phyloP scores from a whole-genome alignment of 2,113 vertebrate genomes.

The Crotalus helleri region DNA sequence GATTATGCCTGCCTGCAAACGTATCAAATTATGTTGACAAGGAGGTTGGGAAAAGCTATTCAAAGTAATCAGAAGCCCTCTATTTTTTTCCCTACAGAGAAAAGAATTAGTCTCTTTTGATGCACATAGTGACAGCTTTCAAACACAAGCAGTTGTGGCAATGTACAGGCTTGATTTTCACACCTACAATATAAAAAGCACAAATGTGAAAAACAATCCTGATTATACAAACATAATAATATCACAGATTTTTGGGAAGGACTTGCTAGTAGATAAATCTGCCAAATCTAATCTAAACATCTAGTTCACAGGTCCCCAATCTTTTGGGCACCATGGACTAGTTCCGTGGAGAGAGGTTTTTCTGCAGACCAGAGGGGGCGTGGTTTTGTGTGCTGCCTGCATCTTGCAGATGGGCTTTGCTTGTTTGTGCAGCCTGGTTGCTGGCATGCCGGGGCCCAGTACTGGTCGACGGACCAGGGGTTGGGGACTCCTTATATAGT shows the following conservation, averaged over 20 bases:
- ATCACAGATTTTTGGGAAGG: neutral
- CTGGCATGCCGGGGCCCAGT: too few relatives aligned
- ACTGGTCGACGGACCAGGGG: too few relatives aligned
- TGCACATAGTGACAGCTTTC: neutral
- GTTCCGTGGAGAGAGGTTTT: too few relatives aligned
- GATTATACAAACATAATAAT: neutral
- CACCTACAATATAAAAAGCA: too few relatives aligned
- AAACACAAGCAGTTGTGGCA: neutral
- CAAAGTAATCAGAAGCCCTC: neutral
- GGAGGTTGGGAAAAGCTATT: neutral
- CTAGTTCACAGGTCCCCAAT: too few relatives aligned
- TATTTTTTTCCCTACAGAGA: neutral
- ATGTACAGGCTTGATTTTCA: neutral
- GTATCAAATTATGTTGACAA: neutral
- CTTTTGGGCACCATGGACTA: too few relatives aligned
- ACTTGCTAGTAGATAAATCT: neutral
- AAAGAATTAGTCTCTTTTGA: neutral
- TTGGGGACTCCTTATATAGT: too few relatives aligned
- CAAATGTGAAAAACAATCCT: neutral
- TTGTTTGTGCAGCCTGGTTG: too few relatives aligned
- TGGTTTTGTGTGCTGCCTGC: too few relatives aligned
- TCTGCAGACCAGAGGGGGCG: too few relatives aligned
- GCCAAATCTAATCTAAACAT: neutral
- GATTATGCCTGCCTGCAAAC: slow-evolving; percentile 12
- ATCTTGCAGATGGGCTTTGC: too few relatives aligned